Evolutionary conservation across 2,888 invertebrate genomes (phyloP), one percentile per base, ranked within the genome.

Genomic region (Eremobia ochroleuca): DNA sequence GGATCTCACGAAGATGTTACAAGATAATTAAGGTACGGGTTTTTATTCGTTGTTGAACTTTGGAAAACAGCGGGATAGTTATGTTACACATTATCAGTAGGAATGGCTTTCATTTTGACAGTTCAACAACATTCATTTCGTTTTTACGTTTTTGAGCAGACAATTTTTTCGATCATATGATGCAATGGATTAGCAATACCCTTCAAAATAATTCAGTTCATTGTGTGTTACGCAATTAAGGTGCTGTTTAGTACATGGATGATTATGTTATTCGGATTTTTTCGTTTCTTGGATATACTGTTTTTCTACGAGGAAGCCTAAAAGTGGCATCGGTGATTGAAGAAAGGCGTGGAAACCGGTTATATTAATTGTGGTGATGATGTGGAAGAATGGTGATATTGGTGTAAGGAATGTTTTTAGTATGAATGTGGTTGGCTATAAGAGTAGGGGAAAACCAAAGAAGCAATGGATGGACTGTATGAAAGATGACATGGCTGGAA

Each of bases 41-140:
- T 43, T 46, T 46, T 4, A 49, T 67, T 61, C 15, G 25, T 43
- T 43, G 15, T 34, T 71, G 43, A 71, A 43, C 58, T 43, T 72
- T 25, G 0, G 13, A 43, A n/a, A 55, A 43, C 52, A 9, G 21
- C 3, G 9, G 9, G 52, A 9, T 25, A 52, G 9, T 52, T 52
- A 9, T 8, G 15, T 49, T 9, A 25, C 52, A 52, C 9, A 52
- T 3, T 52, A 52, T 9, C 9, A 52, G 25, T 25, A 9, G 52
- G 52, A 25, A 25, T 52, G 52, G 3, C 3, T 52, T 52, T 25
- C 0, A 52, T 49, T 49, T 49, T 49, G 21, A 49, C 49, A 21
- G 21, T 6, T 49, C 5, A 46, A 43, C 43, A 49, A 21, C 21
- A 49, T 49, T 49, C 49, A 49, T 49, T 49, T 21, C 49, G 49